Evolutionary conservation across 2,797 vertebrate genomes (phyloP).

Genomic region (Hydrophis major): DNA sequence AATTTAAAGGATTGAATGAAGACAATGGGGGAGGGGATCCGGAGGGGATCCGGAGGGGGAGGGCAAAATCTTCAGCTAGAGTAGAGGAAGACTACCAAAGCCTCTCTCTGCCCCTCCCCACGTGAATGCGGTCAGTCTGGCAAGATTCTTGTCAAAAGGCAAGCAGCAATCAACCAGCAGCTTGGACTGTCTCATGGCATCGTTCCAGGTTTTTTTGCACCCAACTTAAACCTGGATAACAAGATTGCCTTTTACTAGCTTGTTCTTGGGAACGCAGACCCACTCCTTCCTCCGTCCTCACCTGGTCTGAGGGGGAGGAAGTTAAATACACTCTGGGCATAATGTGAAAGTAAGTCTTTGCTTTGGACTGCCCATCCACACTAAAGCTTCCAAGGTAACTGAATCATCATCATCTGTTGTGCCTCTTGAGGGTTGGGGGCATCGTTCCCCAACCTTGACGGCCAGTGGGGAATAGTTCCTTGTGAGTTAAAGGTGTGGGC

Average conservation of each 20-base stretch:
- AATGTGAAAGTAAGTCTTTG: too few species aligned
- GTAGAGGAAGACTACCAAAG: neutral
- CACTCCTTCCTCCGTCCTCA: neutral
- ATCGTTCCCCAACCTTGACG: neutral
- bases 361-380: too few species aligned
- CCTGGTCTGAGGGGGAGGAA: neutral
- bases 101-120: neutral
- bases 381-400: neutral
- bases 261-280: neutral
- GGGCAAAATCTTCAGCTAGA: neutral
- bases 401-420: neutral
- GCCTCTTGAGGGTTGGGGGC: neutral
- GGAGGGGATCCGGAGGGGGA: too few species aligned
- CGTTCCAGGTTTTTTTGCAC: neutral
- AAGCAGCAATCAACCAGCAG: neutral
- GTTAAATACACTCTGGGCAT: neutral
- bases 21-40: neutral
- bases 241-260: neutral
- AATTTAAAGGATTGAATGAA: neutral
- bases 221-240: neutral
- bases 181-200: neutral
- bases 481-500: too few species aligned
- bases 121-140: neutral
- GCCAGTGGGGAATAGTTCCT: too few species aligned
- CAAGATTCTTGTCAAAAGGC: neutral